These are phyloP conservation scores for Cephalopholis sonnerati DNA, from an alignment of 2,113 vertebrate genomes.

Conservation along the genomic window DNA sequence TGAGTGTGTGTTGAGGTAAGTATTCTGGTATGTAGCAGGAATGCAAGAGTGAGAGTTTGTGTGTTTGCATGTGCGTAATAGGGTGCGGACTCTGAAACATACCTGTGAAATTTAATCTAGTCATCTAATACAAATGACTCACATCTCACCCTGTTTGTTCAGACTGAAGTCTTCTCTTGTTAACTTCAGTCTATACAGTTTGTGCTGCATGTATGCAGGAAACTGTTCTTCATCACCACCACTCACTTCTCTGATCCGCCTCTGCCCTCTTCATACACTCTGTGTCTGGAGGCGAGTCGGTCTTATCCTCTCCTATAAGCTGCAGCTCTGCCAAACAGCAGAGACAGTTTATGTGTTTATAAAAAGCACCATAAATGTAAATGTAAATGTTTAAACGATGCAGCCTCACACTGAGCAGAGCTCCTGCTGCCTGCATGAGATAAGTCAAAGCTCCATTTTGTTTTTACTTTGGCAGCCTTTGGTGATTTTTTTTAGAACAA, in stretches of 20 bases:
- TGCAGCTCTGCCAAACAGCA: neutral
- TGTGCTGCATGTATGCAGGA: neutral
- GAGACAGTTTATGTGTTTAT: neutral
- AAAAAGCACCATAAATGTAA: neutral
- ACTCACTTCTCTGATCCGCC: neutral
- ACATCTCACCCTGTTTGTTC: neutral
- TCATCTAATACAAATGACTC: neutral
- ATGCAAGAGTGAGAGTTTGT: neutral
- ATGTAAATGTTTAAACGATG: neutral
- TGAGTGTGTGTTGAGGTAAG: neutral
- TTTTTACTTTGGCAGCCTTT: neutral
- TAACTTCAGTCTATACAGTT: neutral
- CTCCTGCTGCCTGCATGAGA: neutral
- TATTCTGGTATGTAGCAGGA: constrained; percentile 14
- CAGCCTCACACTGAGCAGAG: neutral
- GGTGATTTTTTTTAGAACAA: neutral
- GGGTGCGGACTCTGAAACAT: neutral
- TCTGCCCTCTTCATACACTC: neutral
- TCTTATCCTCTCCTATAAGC: neutral
- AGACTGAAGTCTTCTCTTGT: neutral
- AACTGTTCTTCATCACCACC: neutral
- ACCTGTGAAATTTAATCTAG: neutral
- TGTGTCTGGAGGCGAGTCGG: neutral
- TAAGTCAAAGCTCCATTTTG: neutral
- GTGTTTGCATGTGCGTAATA: neutral